Base-by-base conservation (phyloP, 2,888 invertebrate species). In the Sphaerophoria rueppellii region DNA sequence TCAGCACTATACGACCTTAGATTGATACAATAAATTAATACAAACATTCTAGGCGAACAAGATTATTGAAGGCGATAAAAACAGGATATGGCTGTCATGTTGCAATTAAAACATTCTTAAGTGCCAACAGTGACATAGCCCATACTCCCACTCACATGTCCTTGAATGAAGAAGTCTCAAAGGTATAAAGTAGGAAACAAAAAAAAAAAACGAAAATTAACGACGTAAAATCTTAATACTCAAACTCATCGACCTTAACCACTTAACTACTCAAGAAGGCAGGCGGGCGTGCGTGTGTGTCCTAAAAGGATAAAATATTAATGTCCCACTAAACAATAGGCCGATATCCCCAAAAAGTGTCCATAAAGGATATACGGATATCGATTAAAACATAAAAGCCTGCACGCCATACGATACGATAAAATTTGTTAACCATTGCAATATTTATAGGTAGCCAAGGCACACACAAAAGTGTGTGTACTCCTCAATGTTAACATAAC, bases 341-440 rank as follows among this genome's bases (percentile, higher is more conserved):
- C 50, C 48, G 32, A 37, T 24, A 67, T 32, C 40, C 40, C 40
- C 67, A 40, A 67, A 35, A 50, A 48, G 0, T 52, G 24, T 24
- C 40, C 67, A 54, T 67, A 54, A 54, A 67, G 11, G 46, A 14
- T 11, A 50, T 54, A 69, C 32, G 6, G 54, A 12, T 48, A 70
- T 70, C 57, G 57, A 57, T 57, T 70, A 46, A 70, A 69, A 69
- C 55, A n/a, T 58, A 32, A 57, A 58, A 70, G 70, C 70, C 57
- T 70, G 70, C 70, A 55, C 48, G 46, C 57, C 16, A 57, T 58
- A 70, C 55, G 46, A 46, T 57, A 70, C 70, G 50, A 55, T 70
- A 70, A 70, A 70, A 58, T 43, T 55, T 54, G 70, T 70, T 67
- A 67, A 67, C 67, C 67, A 54, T 67, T 40, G 32, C 32, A 54